Evolutionary conservation across 2,888 invertebrate species (phyloP).

Genomic region (Desoria tigrina): DNA sequence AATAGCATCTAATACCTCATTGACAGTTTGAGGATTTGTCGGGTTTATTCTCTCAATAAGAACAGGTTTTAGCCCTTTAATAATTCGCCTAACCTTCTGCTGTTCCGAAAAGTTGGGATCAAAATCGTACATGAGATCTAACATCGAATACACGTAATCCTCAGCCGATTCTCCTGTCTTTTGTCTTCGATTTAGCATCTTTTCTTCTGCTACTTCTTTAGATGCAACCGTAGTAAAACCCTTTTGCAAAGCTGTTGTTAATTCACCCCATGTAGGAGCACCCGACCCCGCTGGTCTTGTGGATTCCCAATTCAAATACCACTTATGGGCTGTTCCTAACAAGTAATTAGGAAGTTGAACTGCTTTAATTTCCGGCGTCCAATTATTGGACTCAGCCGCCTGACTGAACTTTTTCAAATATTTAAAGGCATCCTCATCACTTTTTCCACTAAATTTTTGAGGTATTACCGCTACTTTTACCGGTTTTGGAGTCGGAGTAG

Average conservation of each 20-base stretch:
- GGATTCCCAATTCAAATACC: not conserved
- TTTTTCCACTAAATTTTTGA: too few relatives aligned
- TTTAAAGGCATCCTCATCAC: too few relatives aligned
- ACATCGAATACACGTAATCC: constrained; percentile 1
- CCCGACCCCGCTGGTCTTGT: not conserved
- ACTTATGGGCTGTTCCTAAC: not conserved
- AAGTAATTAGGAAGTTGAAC: constrained; percentile 5
- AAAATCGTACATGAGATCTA: constrained; percentile 8
- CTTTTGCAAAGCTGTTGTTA: constrained; percentile 1
- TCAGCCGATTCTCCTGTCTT: constrained; percentile 1
- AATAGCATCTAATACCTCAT: too few relatives aligned
- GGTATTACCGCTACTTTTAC: too few relatives aligned
- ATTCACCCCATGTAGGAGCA: not conserved
- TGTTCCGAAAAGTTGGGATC: not conserved
- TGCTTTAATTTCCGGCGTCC: not conserved
- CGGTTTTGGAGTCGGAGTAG: too few relatives aligned
- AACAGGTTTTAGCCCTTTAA: constrained; percentile 3
- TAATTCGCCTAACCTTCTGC: not conserved
- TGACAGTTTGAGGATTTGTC: too few relatives aligned
- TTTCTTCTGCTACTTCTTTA: constrained; percentile 14
- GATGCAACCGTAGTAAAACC: constrained; percentile 11
- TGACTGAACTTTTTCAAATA: too few relatives aligned
- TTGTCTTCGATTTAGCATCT: constrained; percentile 4
- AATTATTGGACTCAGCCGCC: not conserved
- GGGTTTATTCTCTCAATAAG: not conserved